Base-by-base conservation (phyloP, 1,140 invertebrate species). In the Nephila pilipes region DNA sequence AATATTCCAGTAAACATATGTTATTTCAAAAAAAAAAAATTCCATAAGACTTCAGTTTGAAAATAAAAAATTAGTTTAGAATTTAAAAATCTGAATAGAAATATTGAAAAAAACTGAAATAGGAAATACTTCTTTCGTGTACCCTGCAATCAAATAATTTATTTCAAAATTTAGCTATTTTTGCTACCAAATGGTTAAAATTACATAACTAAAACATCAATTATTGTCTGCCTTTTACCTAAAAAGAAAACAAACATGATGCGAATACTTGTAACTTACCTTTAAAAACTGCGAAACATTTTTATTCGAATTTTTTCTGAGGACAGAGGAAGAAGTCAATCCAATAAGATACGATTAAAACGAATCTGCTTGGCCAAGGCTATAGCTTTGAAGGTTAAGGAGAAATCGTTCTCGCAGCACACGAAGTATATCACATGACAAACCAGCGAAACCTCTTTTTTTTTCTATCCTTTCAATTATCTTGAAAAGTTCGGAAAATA, bases 401-500 rank as follows among this genome's bases (percentile, higher is more conserved):
- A 69, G 65, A 69, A 69, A 69, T 29, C 14, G 12, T 69, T 2
- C 65, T 16, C 29, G 25, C 14, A 32, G 25, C 18, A 20, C 22
- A 18, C 16, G n/a, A 69, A 69, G 14, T 32, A 69, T 14, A 69
- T 69, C 65, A 69, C 65, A 69, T 69, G 65, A 69, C 65, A 32
- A 69, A 32, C 65, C 65, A 32, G 29, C 32, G 65, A 1, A 29
- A 25, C 14, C 29, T 29, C 25, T 69, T 29, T 25, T 25, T 18
- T 65, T n/a, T 25, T n/a, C 63, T 65, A 65, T 65, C 63, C 25
- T n/a, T 65, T 65, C n/a, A 65, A 65, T 65, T 12, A 65, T 65
- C 63, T 69, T 12, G 14, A 18, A 22, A 60, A 22, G 63, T 32
- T 69, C 29, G 22, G 63, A 14, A 25, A 69, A 69, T 69, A 12